Percentiles rank a stretch among this genome's conserved stretches.
Conservation (phyloP, 2,888 invertebrate species). For the Hypolimnas misippus region DNA sequence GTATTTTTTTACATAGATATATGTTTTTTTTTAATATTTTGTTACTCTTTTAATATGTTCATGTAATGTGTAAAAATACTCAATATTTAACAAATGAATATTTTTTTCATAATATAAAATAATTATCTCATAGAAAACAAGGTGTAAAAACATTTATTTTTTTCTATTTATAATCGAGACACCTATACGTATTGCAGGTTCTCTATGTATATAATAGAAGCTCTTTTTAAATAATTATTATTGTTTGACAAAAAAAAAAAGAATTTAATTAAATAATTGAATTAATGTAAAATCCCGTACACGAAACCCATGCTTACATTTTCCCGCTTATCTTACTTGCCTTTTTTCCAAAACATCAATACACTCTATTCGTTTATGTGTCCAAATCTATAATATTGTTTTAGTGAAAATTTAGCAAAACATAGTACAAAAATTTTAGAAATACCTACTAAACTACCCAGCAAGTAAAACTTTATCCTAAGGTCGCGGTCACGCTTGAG, state of each 20-base stretch:
- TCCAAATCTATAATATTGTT: constrained; percentile 74
- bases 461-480: constrained; percentile 64
- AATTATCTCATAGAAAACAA: constrained; percentile 80
- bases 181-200: constrained; percentile 55
- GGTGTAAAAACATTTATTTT: constrained; percentile 59
- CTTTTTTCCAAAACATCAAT: constrained; percentile 39
- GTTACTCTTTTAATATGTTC: constrained; percentile 71
- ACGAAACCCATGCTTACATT: constrained; percentile 43
- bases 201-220: constrained; percentile 75
- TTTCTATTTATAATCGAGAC: constrained; percentile 54
- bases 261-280: constrained; percentile 46
- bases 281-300: constrained; percentile 24
- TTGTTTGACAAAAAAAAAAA: constrained; percentile 14
- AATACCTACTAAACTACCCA: constrained; percentile 81
- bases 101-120: constrained; percentile 70
- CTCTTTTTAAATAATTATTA: constrained; percentile 61
- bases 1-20: constrained; percentile 48
- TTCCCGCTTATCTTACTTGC: constrained; percentile 50
- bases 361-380: constrained; percentile 68
- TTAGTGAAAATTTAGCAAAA: constrained; percentile 84
- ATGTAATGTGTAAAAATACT: constrained; percentile 81
- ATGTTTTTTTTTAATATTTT: constrained; percentile 76
- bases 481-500: constrained; percentile 42
- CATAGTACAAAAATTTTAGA: constrained; percentile 84
- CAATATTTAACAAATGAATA: constrained; percentile 80